A percentile compares a stretch with the other conserved stretches of the same genome.
phyloP scores from a whole-genome alignment of 2,888 invertebrate genomes.

The Epinotia ramella region DNA sequence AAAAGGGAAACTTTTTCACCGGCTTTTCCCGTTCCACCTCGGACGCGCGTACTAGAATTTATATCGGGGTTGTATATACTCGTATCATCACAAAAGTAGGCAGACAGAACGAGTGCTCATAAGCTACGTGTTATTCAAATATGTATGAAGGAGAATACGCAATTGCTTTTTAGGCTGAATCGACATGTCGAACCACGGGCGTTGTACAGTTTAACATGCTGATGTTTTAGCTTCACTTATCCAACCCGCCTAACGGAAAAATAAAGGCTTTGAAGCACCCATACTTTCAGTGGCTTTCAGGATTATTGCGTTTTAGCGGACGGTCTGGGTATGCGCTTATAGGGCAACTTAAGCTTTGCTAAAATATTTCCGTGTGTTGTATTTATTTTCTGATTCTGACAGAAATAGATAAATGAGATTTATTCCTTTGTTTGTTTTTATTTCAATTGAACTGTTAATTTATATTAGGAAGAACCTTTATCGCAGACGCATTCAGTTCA shows the following conservation, averaged over 20 bases:
- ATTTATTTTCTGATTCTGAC: slow-evolving; percentile 8
- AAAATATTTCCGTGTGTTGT: slow-evolving; percentile 26
- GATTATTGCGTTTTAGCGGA: slow-evolving; percentile 46
- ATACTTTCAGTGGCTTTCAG: slow-evolving; percentile 37
- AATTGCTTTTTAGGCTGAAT: slow-evolving; percentile 34
- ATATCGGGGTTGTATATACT: slow-evolving; percentile 20
- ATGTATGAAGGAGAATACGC: slow-evolving; percentile 33
- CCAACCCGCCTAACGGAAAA: slow-evolving; percentile 12
- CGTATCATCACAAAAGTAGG: slow-evolving; percentile 23
- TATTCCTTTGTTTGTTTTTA: slow-evolving; percentile 2
- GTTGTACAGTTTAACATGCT: slow-evolving; percentile 6
- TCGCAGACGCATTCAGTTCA: neutral
- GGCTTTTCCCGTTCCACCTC: slow-evolving; percentile 40
- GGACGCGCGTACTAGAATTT: slow-evolving; percentile 27
- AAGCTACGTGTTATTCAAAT: slow-evolving; percentile 32
- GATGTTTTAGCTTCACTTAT: slow-evolving; percentile 17
- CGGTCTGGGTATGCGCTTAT: slow-evolving; percentile 29
- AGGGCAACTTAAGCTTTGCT: slow-evolving; percentile 40
- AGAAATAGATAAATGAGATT: slow-evolving; percentile 18
- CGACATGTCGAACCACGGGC: slow-evolving; percentile 35
- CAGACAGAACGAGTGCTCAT: slow-evolving; percentile 15
- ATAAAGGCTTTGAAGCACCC: slow-evolving; percentile 26
- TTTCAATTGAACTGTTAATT: neutral
- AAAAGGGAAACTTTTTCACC: slow-evolving; percentile 65
- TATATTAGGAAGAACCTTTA: neutral